Percentiles rank a stretch among this genome's conserved stretches.
Evolutionary conservation across 2,888 invertebrate genomes (phyloP).

Genomic region (Archips crataeganus): DNA sequence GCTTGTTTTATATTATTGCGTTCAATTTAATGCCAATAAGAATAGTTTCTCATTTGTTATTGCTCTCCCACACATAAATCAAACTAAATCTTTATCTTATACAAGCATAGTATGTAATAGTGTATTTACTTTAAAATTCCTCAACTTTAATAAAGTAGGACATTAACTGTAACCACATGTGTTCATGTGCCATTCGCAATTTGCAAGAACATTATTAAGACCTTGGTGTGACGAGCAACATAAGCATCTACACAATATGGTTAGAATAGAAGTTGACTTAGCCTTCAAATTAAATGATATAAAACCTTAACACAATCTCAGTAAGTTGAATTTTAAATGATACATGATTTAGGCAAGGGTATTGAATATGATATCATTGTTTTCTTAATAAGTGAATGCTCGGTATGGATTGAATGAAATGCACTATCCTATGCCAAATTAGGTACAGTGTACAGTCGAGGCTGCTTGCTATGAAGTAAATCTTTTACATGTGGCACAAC

Average conservation of each 20-base stretch:
- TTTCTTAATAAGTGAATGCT: conserved; percentile 22
- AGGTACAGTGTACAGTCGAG: no score
- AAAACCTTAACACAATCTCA: background rate
- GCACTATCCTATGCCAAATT: conserved; percentile 23
- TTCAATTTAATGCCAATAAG: no score
- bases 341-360: background rate
- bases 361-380: conserved; percentile 31
- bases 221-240: conserved; percentile 25
- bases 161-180: conserved; percentile 29
- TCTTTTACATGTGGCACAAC: no score
- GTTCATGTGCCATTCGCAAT: conserved; percentile 37
- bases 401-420: background rate
- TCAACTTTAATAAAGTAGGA: background rate
- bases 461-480: no score
- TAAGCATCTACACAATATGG: background rate
- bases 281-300: conserved; percentile 2
- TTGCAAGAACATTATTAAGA: conserved; percentile 26
- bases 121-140: background rate
- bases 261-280: conserved; percentile 9
- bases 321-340: conserved; percentile 15
- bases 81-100: background rate
- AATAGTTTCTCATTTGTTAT: background rate
- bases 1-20: no score
- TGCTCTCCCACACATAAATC: background rate
- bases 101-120: background rate